These are phyloP conservation scores for Anthopleura sola DNA, from an alignment of 64 coral and sea anemone genomes.

Conservation along the genomic window DNA sequence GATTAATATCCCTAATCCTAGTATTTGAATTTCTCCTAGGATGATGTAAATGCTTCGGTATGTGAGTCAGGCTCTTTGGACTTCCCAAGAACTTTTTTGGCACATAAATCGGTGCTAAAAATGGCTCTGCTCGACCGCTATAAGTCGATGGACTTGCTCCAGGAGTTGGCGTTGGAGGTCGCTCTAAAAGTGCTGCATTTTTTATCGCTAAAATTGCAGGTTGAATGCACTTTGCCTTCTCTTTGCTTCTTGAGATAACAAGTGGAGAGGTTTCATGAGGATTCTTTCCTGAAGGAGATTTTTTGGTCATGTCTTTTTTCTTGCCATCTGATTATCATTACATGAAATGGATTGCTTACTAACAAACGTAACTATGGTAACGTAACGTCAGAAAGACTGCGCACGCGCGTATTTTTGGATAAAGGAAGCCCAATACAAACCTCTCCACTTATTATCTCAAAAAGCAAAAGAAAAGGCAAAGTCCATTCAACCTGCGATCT, in stretches of 20 bases:
- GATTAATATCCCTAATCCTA: conserved; percentile 2
- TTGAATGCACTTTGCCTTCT: conserved; percentile 21
- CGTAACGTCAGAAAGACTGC: conserved; percentile 22
- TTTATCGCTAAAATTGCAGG: conserved; percentile 29
- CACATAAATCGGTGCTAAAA: conserved; percentile 13
- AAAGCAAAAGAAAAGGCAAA: background rate
- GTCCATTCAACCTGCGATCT: conserved; percentile 24
- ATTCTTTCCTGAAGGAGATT: conserved; percentile 18
- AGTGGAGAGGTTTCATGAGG: background rate
- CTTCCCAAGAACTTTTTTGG: conserved; percentile 10
- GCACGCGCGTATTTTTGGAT: background rate
- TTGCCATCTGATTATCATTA: background rate
- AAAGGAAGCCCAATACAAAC: background rate
- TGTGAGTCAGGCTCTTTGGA: background rate
- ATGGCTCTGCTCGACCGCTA: background rate
- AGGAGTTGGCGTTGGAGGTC: conserved; percentile 32
- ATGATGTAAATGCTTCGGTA: background rate
- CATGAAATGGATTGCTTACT: background rate
- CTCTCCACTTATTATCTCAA: no score
- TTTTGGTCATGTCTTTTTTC: conserved; percentile 12
- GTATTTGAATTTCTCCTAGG: conserved; percentile 5
- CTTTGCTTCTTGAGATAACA: background rate
- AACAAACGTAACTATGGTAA: conserved; percentile 17
- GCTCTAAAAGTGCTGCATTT: conserved; percentile 8
- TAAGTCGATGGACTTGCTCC: conserved; percentile 19